Evolutionary conservation across 2,113 vertebrate species (phyloP), one percentile per base, ranked within the genome.

Genomic region (Tympanuchus pallidicinctus): DNA sequence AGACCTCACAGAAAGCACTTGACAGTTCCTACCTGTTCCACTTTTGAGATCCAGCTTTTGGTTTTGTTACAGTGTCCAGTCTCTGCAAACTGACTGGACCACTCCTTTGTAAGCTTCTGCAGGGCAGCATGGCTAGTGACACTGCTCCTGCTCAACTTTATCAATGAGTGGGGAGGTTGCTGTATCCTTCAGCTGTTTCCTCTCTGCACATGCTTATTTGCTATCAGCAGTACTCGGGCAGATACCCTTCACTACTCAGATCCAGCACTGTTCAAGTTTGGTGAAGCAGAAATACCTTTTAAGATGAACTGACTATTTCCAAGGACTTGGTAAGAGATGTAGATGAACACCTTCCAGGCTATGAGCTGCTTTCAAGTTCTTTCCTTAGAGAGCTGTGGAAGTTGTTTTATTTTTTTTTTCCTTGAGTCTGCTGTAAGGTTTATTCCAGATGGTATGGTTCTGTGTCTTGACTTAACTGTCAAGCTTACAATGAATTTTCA

Each of bases 1-100:
- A 91, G 79, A 90, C 43, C 93, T 82, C 72, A 48, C 85, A 88
- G 82, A 52, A 83, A 81, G 70, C 77, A 54, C 25, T 24, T 69
- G 76, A 69, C 40, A 71, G 10, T 52, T 90, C n/a, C 42, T 69
- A 81, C 32, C 70, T 40, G 11, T 88, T 84, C 30, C 36, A 42
- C 45, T 91, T 69, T 2, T 34, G 36, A 22, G 54, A 24, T 69
- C 73, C 19, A 48, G 48, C 13, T 75, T 89, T 78, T 89, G 20
- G 80, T 74, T 86, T 61, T 85, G 8, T 38, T 36, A 19, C 43
- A 19, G 8, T 87, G 22, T 74, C 22, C n/a, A 59, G 19, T 8
- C 52, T 71, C 43, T 19, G 10, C 7, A 48, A 75, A 52, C 18
- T 66, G 57, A 38, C 40, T 56, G 2, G 27, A 28, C 20, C 45